Evolutionary conservation across 2,113 vertebrate species (phyloP), one percentile per base, ranked within the genome.

Genomic region (Loxodonta africana): DNA sequence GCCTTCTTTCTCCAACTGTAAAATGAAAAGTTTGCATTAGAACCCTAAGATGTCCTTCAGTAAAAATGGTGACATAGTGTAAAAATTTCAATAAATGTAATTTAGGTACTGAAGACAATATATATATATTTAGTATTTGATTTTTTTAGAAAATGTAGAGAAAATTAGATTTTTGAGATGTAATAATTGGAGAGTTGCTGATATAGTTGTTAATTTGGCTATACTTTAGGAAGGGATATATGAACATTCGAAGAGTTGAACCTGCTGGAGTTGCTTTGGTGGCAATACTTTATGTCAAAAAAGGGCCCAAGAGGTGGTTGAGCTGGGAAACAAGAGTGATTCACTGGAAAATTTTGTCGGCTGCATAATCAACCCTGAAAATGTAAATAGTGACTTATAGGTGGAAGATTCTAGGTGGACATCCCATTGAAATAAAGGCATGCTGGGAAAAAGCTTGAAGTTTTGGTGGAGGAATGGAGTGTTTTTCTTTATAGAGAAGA

Each of bases 361-460:
- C 6, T 80, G 46, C 4, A 1, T 30, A 57, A 76, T 53, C 5
- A 10, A 21, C 78, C 0, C 1, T 41, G 26, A 65, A 69, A 71
- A 82, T 65, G 2, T 84, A 9, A 82, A 82, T n/a, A 3, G 1
- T 85, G 10, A 15, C 30, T 6, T 88, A 6, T 65, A 46, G 8
- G 57, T 69, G 0, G 18, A 33, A 5, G 8, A 60, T 4, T 12
- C 0, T 81, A 33, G 2, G 1, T 80, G 44, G 5, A 0, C 10
- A 48, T 77, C 20, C 12, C 85, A 17, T 20, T 80, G 18, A 94
- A 83, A 69, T 81, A 81, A 0, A 80, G 26, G 1, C 8, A 21
- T 37, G 20, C 12, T 91, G 5, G 3, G 6, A 41, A 95, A 95
- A 73, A 60, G 1, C 8, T 25, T 83, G 6, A 84, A 53, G 8